A percentile compares a stretch with the other conserved stretches of the same genome.
Evolutionary conservation across 2,113 vertebrate genomes (phyloP).

Genomic region (Ornithorhynchus anatinus): DNA sequence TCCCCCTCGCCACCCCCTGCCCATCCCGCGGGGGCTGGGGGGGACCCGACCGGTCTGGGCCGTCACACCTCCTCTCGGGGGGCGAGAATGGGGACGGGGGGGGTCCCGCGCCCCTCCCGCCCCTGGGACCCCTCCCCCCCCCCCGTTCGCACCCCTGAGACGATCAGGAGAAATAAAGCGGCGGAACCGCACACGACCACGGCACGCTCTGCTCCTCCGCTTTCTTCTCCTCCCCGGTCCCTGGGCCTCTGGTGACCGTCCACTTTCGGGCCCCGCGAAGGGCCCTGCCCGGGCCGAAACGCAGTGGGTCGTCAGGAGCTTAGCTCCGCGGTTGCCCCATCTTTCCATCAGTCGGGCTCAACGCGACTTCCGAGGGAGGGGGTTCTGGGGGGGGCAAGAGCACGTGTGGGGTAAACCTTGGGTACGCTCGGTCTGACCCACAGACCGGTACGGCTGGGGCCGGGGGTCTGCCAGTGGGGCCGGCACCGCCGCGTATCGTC

Average conservation of each 20-base stretch:
- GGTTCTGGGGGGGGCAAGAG: neutral
- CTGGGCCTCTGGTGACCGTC: too few relatives aligned
- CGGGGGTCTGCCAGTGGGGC: neutral
- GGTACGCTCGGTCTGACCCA: neutral
- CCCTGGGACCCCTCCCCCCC: constrained; percentile 16
- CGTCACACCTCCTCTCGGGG: constrained; percentile 42
- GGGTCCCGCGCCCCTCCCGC: constrained; percentile 5
- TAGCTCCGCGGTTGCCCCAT: too few relatives aligned
- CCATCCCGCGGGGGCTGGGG: constrained; percentile 6
- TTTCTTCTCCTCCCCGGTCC: constrained; percentile 37
- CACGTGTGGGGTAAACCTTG: neutral
- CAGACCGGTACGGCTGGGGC: neutral
- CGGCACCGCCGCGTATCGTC: neutral
- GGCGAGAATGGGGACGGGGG: constrained; percentile 7
- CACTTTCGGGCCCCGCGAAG: neutral
- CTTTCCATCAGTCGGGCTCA: neutral
- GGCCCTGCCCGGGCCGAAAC: too few relatives aligned
- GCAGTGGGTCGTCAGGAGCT: too few relatives aligned
- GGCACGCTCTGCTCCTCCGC: constrained; percentile 17
- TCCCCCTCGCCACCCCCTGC: neutral
- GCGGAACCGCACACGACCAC: constrained; percentile 27
- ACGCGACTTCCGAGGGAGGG: neutral
- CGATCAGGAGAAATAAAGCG: constrained; percentile 67
- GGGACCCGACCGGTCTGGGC: constrained; percentile 58
- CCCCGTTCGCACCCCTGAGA: constrained; percentile 53